phyloP scores from a whole-genome alignment of 2,888 invertebrate genomes.

The Trachelus iudaicus region DNA sequence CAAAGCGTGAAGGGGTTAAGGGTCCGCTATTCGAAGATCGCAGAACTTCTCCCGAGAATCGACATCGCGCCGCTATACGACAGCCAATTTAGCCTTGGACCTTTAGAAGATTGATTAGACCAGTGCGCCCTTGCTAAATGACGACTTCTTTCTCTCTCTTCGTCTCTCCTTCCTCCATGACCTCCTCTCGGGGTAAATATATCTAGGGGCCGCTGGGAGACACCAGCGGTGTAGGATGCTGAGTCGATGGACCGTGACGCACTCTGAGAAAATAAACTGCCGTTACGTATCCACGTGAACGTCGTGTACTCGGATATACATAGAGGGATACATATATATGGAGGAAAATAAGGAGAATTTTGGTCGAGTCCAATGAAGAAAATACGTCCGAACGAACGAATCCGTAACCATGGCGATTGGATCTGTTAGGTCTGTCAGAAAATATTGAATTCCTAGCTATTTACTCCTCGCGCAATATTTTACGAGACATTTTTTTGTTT shows the following conservation, averaged over 20 bases:
- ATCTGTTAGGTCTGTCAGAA: conserved; percentile 28
- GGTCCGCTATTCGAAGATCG: conserved; percentile 13
- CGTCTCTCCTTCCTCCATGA: neutral
- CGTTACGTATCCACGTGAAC: neutral
- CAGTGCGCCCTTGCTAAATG: neutral
- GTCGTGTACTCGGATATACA: neutral
- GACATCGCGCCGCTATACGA: conserved; percentile 9
- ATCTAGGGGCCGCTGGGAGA: neutral
- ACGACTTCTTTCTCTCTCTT: neutral
- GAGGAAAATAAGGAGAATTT: neutral
- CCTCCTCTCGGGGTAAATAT: neutral
- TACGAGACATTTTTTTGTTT: neutral
- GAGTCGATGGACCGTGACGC: neutral
- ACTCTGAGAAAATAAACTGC: neutral
- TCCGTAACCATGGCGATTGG: conserved; percentile 40
- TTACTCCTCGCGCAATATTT: conserved; percentile 31
- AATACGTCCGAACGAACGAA: conserved; percentile 33
- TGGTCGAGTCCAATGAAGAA: conserved; percentile 24
- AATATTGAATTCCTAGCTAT: conserved; percentile 34
- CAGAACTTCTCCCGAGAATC: neutral
- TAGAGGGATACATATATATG: no score
- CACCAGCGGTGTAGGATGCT: neutral
- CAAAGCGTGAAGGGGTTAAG: conserved; percentile 18
- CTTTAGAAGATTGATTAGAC: neutral
- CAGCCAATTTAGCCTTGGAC: neutral